Conservation (phyloP, 2,797 vertebrate species). For the Microhierax caerulescens region DNA sequence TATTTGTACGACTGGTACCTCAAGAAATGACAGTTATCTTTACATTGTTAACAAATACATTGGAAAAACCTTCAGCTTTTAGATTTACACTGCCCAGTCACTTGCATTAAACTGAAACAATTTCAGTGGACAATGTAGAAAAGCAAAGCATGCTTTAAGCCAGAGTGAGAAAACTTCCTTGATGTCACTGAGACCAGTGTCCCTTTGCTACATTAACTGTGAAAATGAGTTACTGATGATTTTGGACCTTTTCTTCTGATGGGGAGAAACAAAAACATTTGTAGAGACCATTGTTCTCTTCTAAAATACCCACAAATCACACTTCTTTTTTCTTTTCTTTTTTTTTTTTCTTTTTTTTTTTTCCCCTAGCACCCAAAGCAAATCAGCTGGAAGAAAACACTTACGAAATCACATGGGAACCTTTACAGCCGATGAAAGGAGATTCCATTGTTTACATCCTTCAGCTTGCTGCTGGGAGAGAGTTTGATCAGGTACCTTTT, state of each 20-base stretch:
- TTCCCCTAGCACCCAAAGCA: slow-evolving; percentile 72
- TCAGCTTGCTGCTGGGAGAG: slow-evolving; percentile 78
- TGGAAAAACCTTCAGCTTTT: neutral
- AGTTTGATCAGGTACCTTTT: slow-evolving; percentile 76
- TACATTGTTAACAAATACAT: rapidly evolving
- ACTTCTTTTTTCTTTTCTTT: no score
- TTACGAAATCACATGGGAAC: slow-evolving; percentile 81
- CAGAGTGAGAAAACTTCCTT: neutral
- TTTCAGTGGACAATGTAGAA: neutral
- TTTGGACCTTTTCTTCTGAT: neutral
- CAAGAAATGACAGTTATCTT: neutral
- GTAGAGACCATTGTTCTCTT: neutral
- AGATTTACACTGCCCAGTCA: neutral
- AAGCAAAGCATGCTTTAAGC: neutral
- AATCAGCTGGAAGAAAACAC: slow-evolving; percentile 72
- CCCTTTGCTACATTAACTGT: neutral
- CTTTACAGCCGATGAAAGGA: slow-evolving; percentile 80
- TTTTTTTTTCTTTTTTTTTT: neutral
- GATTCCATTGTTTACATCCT: slow-evolving; percentile 82
- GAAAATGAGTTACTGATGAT: neutral
- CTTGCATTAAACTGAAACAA: neutral
- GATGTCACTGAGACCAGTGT: neutral
- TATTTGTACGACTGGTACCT: neutral
- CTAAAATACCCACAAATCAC: neutral
- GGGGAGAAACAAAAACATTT: neutral